Evolutionary conservation across 23 tunicate species (phyloP).

Genomic region (Styela plicata): DNA sequence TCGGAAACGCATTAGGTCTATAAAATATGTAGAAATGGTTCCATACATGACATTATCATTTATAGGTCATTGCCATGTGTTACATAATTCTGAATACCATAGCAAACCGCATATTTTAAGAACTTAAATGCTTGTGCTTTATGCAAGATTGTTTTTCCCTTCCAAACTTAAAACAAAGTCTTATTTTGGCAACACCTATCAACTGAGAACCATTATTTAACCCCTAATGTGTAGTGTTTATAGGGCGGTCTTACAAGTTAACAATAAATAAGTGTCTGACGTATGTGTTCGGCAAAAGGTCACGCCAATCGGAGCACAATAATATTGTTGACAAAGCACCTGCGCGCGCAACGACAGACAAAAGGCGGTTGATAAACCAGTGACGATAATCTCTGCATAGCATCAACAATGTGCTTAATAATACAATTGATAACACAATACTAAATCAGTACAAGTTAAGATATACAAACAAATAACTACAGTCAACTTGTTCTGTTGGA

Average conservation of each 20-base stretch:
- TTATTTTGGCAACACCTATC: not conserved
- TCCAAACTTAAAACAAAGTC: not conserved
- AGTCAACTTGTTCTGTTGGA: no score
- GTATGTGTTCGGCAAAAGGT: not conserved
- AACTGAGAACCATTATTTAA: not conserved
- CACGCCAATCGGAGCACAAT: not conserved
- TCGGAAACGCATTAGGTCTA: no score
- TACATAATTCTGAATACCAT: no score
- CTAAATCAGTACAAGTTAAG: no score
- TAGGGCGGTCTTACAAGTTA: not conserved
- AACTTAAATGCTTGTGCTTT: no score
- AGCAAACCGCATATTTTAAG: no score
- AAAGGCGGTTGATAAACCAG: not conserved
- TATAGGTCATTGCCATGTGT: no score
- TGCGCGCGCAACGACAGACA: constrained; percentile 1
- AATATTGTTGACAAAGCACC: not conserved
- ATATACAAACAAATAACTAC: no score
- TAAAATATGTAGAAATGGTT: no score
- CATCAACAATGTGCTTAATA: not conserved
- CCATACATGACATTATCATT: no score
- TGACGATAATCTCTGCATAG: not conserved
- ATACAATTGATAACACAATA: not conserved
- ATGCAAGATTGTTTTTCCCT: no score
- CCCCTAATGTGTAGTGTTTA: not conserved
- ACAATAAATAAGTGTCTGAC: not conserved